A percentile compares a stretch with the other conserved stretches of the same genome.
Conservation (phyloP, 2,888 invertebrate species). For the Argynnis bischoffii region DNA sequence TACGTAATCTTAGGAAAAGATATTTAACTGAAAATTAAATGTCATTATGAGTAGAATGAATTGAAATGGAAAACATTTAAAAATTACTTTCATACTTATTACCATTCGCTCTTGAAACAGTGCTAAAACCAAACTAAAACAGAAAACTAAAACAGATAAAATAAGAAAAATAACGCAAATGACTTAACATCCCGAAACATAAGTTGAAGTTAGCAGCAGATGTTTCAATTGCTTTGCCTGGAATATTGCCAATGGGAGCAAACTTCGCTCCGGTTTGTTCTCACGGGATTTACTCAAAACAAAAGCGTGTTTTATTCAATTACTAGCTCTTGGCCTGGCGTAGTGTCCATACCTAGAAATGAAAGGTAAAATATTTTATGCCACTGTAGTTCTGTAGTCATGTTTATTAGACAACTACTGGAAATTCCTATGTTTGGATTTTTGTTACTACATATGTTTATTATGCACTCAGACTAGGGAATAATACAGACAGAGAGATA, state of each 20-base stretch:
- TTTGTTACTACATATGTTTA: too few species aligned
- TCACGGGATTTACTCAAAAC: slow-evolving; percentile 12
- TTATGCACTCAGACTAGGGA: too few species aligned
- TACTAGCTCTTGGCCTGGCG: slow-evolving; percentile 5
- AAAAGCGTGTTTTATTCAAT: slow-evolving; percentile 20
- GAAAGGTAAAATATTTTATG: neutral
- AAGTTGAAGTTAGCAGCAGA: slow-evolving; percentile 21
- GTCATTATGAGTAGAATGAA: too few species aligned
- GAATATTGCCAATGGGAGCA: slow-evolving; percentile 24
- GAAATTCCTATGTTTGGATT: too few species aligned
- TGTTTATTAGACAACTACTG: too few species aligned
- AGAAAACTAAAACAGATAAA: slow-evolving; percentile 3
- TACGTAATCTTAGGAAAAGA: too few species aligned
- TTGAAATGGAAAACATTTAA: too few species aligned
- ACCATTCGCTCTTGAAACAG: neutral
- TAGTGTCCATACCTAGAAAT: slow-evolving; percentile 4
- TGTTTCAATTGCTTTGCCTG: slow-evolving; percentile 17
- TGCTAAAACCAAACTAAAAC: neutral
- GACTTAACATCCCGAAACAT: slow-evolving; percentile 1
- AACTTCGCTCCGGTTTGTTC: slow-evolving; percentile 20
- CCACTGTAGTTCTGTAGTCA: too few species aligned
- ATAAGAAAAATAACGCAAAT: neutral
- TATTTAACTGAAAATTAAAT: too few species aligned
- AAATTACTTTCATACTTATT: too few species aligned
- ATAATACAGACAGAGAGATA: too few species aligned